A percentile compares a stretch with the other conserved stretches of the same genome.
These are phyloP conservation scores for Dicyrtoma fusca DNA, from an alignment of 2,888 invertebrate genomes.

Conservation along the genomic window DNA sequence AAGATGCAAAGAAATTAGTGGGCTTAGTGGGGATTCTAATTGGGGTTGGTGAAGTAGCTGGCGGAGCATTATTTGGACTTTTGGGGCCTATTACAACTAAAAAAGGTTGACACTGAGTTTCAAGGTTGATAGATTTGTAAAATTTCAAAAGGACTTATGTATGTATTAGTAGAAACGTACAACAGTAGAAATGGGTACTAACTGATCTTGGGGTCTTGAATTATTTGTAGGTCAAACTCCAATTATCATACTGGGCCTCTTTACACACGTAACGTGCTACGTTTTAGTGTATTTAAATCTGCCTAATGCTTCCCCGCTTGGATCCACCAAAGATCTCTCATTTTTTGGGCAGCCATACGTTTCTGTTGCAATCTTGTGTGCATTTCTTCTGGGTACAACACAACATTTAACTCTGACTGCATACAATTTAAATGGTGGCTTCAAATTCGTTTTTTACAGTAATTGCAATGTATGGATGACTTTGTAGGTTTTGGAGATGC, in stretches of 20 bases:
- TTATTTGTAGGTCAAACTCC: slow-evolving; percentile 70
- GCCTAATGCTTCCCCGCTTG: slow-evolving; percentile 79
- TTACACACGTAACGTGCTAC: slow-evolving; percentile 79
- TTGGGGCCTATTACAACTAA: slow-evolving; percentile 80
- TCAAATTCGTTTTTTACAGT: background rate
- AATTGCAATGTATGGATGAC: background rate
- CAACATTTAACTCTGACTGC: background rate
- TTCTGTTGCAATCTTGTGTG: slow-evolving; percentile 76
- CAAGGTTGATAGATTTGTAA: background rate
- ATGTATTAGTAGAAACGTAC: background rate
- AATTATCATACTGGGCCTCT: slow-evolving; percentile 83
- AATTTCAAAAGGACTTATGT: background rate
- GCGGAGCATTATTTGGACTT: slow-evolving; percentile 88
- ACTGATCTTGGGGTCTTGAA: background rate
- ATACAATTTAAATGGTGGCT: too few relatives aligned
- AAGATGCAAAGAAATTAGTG: slow-evolving; percentile 79
- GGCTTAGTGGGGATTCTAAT: slow-evolving; percentile 93
- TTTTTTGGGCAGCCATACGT: slow-evolving; percentile 45
- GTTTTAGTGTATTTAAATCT: slow-evolving; percentile 85
- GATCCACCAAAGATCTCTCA: slow-evolving; percentile 64
- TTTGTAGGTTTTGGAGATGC: slow-evolving; percentile 78
- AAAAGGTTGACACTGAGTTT: slow-evolving; percentile 41
- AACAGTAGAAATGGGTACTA: too few relatives aligned
- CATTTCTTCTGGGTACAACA: slow-evolving; percentile 76
- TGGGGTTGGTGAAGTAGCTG: slow-evolving; percentile 87